phyloP scores from a whole-genome alignment of 2,797 vertebrate species.

The Eulemur coronatus region DNA sequence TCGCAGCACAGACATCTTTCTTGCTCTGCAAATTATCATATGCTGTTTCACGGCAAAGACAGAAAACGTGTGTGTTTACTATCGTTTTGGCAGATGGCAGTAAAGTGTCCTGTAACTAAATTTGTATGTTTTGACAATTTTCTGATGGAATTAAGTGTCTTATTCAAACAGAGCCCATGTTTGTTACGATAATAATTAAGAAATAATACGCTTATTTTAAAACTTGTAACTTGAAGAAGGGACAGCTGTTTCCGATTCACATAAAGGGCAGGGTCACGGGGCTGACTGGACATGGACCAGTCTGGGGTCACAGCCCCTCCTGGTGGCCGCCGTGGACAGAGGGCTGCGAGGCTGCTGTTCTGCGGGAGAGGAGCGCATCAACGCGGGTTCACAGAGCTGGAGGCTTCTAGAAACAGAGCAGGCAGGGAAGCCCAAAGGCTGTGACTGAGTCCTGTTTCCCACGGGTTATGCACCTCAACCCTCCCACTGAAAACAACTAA shows the following conservation, averaged over 20 bases:
- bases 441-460: neutral
- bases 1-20: neutral
- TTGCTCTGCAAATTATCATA: neutral
- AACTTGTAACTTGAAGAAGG: neutral
- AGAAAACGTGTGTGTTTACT: conserved; percentile 7
- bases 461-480: neutral
- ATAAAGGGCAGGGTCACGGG: neutral
- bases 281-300: neutral
- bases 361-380: neutral
- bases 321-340: neutral
- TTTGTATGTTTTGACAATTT: conserved; percentile 17
- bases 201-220: neutral
- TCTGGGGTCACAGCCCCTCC: neutral
- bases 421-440: neutral
- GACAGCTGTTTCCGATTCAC: neutral
- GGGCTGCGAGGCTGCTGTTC: neutral
- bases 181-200: neutral
- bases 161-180: neutral
- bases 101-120: neutral
- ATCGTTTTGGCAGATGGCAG: conserved; percentile 1
- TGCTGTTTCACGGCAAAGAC: neutral
- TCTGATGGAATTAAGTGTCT: neutral
- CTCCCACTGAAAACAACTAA: neutral
- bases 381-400: too few relatives aligned
- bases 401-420: neutral